These are phyloP conservation scores for Agrilus mali DNA, from an alignment of 2,888 invertebrate species.

Conservation along the genomic window DNA sequence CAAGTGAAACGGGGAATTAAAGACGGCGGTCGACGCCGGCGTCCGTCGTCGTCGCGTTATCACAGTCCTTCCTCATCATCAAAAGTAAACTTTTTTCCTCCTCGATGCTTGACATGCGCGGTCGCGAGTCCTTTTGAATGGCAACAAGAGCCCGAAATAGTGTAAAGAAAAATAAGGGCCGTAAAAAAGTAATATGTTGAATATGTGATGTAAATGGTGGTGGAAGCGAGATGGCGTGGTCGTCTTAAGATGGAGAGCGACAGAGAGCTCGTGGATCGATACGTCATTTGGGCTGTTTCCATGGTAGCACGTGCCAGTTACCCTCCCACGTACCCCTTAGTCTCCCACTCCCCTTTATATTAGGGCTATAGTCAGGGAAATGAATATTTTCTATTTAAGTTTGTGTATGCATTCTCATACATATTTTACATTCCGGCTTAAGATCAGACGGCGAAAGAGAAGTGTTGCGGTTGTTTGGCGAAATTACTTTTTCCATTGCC, in stretches of 20 bases:
- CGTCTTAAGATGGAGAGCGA: constrained; percentile 22
- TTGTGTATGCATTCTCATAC: constrained; percentile 19
- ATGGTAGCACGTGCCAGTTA: constrained; percentile 37
- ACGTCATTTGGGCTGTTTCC: constrained; percentile 41
- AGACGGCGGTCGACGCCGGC: too few relatives aligned
- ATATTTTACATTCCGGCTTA: constrained; percentile 1
- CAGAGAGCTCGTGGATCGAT: constrained; percentile 35
- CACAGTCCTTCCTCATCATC: constrained; percentile 1
- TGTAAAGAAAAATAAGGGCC: constrained; percentile 31
- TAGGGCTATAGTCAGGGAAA: constrained; percentile 31
- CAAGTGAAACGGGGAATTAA: too few relatives aligned
- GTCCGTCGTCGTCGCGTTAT: too few relatives aligned
- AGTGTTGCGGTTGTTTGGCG: too few relatives aligned
- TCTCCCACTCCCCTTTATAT: constrained; percentile 26
- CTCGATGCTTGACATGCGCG: constrained; percentile 6
- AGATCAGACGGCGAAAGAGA: too few relatives aligned
- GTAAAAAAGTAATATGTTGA: constrained; percentile 37
- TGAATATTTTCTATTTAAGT: constrained; percentile 34
- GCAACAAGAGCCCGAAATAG: constrained; percentile 26
- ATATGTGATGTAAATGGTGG: constrained; percentile 35
- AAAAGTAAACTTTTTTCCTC: constrained; percentile 20
- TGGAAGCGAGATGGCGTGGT: constrained; percentile 23
- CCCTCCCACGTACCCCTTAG: constrained; percentile 22
- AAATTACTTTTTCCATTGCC: too few relatives aligned
- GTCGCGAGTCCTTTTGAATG: constrained; percentile 16